phyloP scores from a whole-genome alignment of 2,113 vertebrate species.

The Hyperopisus bebe region DNA sequence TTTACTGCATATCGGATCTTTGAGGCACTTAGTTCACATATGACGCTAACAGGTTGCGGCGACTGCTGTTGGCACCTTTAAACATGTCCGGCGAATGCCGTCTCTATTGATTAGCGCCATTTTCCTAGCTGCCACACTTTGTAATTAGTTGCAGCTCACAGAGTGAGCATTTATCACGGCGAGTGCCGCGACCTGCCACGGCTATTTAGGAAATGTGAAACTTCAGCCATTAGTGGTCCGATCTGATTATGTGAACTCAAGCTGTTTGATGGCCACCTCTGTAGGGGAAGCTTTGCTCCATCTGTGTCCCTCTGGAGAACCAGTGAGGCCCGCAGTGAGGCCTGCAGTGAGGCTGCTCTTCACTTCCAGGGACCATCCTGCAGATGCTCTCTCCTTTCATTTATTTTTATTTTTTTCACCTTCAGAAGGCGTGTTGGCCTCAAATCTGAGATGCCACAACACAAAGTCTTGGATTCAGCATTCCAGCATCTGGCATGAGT shows the following conservation, averaged over 20 bases:
- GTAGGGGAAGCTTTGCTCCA: slow-evolving; percentile 34
- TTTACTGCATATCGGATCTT: not conserved
- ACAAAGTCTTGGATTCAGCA: not conserved
- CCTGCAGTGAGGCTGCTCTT: slow-evolving; percentile 26
- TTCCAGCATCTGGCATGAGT: not conserved
- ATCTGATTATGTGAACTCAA: slow-evolving; percentile 42
- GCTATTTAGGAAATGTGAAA: slow-evolving; percentile 37
- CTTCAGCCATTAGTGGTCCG: slow-evolving; percentile 44
- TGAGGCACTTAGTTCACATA: not conserved
- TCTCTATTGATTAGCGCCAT: slow-evolving; percentile 60
- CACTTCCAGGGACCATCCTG: slow-evolving; percentile 28
- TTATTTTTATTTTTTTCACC: slow-evolving; percentile 10
- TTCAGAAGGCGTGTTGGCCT: not conserved
- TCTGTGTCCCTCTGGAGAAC: slow-evolving; percentile 34
- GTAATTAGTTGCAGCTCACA: slow-evolving; percentile 54
- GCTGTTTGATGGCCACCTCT: slow-evolving; percentile 42
- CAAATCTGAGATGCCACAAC: slow-evolving; percentile 14
- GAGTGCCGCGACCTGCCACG: slow-evolving; percentile 42
- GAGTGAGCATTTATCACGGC: slow-evolving; percentile 46
- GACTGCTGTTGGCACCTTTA: slow-evolving; percentile 51
- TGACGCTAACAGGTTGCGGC: slow-evolving; percentile 29
- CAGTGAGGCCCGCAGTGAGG: slow-evolving; percentile 25
- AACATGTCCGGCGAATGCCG: slow-evolving; percentile 41
- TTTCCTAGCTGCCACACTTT: slow-evolving; percentile 48
- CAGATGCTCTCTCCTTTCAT: slow-evolving; percentile 13